Conservation (phyloP, 2,113 vertebrate species). For the Paramisgurnus dabryanus region DNA sequence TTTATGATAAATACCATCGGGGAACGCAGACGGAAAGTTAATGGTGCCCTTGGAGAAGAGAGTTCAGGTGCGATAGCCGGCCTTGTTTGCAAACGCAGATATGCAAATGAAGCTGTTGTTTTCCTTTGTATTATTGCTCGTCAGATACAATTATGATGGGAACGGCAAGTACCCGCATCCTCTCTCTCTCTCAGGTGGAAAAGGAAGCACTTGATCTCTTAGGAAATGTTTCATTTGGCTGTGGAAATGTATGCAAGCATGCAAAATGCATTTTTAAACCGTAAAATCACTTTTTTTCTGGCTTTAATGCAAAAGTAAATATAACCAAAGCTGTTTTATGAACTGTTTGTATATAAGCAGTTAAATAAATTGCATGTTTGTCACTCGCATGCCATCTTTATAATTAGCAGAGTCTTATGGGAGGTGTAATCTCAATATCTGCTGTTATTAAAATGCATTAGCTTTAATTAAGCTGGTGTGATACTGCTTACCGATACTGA, state of each 20-base stretch:
- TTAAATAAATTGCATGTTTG: constrained; percentile 15
- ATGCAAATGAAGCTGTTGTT: constrained; percentile 50
- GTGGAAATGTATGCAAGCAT: not conserved
- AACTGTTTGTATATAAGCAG: constrained; percentile 54
- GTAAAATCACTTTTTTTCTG: not conserved
- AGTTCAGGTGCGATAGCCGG: constrained; percentile 52
- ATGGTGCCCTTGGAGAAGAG: constrained; percentile 47
- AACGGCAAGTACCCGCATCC: constrained; percentile 27
- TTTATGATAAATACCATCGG: constrained; percentile 64
- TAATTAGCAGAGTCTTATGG: constrained; percentile 70
- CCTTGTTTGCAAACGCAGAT: constrained; percentile 53
- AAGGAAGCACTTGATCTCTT: constrained; percentile 25
- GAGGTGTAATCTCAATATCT: constrained; percentile 71
- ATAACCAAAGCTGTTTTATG: not conserved
- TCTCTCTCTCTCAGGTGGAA: constrained; percentile 10
- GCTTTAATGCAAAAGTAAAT: not conserved
- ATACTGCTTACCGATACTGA: constrained; percentile 62
- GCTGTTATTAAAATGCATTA: constrained; percentile 71
- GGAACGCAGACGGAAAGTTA: constrained; percentile 56
- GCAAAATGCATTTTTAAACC: not conserved
- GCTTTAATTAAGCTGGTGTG: constrained; percentile 72
- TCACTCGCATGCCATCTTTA: constrained; percentile 38
- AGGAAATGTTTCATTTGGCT: constrained; percentile 16
- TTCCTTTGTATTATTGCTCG: constrained; percentile 34
- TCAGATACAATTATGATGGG: constrained; percentile 22